Conservation (phyloP, 1,140 invertebrate genomes). For the Anastrepha obliqua region DNA sequence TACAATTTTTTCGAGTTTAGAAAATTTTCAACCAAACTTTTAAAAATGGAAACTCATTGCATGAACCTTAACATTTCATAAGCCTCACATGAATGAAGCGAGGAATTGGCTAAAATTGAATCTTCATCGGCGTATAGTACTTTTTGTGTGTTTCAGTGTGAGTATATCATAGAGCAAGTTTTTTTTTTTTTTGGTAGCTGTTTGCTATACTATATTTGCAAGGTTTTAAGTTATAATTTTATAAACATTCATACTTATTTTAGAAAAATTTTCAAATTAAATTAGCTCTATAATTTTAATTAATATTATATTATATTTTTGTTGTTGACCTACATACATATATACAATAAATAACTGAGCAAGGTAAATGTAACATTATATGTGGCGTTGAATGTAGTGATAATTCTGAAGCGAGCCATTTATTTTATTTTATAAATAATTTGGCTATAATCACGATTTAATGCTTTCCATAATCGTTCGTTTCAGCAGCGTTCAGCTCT, state of each 20-base stretch:
- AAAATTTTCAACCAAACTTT: too few species aligned
- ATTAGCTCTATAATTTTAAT: too few species aligned
- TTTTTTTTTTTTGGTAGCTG: not conserved
- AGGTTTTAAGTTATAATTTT: not conserved
- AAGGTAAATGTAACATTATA: not conserved
- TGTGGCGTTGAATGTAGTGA: not conserved
- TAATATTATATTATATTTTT: too few species aligned
- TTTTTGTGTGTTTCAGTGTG: too few species aligned
- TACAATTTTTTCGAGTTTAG: too few species aligned
- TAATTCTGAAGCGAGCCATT: not conserved
- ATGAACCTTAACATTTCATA: too few species aligned
- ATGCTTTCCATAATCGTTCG: conserved; percentile 68
- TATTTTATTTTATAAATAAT: not conserved
- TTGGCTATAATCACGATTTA: conserved; percentile 55
- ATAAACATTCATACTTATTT: not conserved
- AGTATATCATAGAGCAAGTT: too few species aligned
- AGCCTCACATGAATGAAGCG: too few species aligned
- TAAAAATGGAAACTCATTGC: too few species aligned
- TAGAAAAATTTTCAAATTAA: too few species aligned
- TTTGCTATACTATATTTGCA: conserved; percentile 4
- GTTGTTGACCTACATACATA: not conserved
- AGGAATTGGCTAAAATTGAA: too few species aligned
- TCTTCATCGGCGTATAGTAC: too few species aligned
- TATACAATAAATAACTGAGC: conserved; percentile 31
- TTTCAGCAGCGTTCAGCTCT: conserved; percentile 63